phyloP scores from a whole-genome alignment of 2,888 invertebrate species.

The Oscheius onirici region DNA sequence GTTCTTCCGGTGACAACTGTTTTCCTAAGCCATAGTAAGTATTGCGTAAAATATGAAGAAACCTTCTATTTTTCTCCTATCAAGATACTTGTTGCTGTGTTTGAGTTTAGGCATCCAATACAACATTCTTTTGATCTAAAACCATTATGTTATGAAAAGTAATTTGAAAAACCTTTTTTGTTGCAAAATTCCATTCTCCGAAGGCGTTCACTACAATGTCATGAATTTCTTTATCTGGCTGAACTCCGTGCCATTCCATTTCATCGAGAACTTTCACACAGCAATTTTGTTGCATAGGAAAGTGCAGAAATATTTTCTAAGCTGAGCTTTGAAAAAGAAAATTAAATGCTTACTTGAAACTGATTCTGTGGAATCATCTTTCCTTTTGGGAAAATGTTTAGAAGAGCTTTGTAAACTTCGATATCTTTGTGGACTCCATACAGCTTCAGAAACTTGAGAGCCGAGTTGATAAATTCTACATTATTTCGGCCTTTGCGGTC shows the following conservation, averaged over 20 bases:
- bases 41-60: background rate
- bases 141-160: too few species aligned
- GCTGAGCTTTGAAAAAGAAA: conserved; percentile 70
- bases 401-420: conserved; percentile 72
- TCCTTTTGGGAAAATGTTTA: conserved; percentile 78
- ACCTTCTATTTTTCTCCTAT: conserved; percentile 75
- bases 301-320: conserved; percentile 90
- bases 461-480: conserved; percentile 92
- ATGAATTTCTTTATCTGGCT: conserved; percentile 90
- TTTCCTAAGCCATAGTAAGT: conserved; percentile 33
- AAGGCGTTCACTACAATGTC: conserved; percentile 85
- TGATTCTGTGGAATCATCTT: conserved; percentile 84
- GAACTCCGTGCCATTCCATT: conserved; percentile 92
- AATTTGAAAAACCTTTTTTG: conserved; percentile 68
- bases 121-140: conserved; percentile 74
- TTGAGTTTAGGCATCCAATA: conserved; percentile 88
- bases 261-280: conserved; percentile 88
- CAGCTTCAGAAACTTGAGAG: conserved; percentile 86
- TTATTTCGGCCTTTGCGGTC: conserved; percentile 83
- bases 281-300: conserved; percentile 93
- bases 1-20: conserved; percentile 51
- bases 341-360: conserved; percentile 62
- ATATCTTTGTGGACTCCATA: conserved; percentile 85
- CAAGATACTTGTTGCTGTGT: conserved; percentile 85
- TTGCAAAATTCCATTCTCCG: conserved; percentile 79